Evolutionary conservation across 2,797 vertebrate genomes (phyloP), one percentile per base, ranked within the genome.

Genomic region (Ctenosaura bakeri): DNA sequence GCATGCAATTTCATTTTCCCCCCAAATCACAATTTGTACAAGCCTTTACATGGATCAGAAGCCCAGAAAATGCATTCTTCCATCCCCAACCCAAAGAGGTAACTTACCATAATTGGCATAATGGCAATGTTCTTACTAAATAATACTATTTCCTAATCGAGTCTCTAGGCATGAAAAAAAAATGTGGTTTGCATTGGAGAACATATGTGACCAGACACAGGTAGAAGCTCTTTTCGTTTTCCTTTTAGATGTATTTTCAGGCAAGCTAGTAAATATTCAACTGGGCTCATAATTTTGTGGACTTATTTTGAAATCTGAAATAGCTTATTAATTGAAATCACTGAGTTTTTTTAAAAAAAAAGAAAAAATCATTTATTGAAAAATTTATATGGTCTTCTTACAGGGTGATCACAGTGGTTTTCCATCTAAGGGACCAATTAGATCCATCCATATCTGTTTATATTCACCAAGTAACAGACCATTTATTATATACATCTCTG

Each of bases 1-100:
- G 0, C 38, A 38, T 88, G 22, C 76, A 0, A 1, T 78, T 90
- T 86, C 3, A 81, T 86, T 81, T 89, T n/a, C 9, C 7, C 3
- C 26, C 22, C 7, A 13, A 69, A 50, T 73, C 56, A 73, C 9
- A 86, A 73, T 90, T 73, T 73, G 64, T 46, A 73, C 42, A 86
- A 86, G 80, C 81, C 86, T 46, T 90, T 80, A 86, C 77, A 62
- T 81, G 78, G 54, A 73, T 59, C 42, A 74, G n/a, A 81, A 73
- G 12, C 29, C 26, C 24, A 62, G 20, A 20, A 80, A 29, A 81
- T 32, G 0, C n/a, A 85, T 69, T 54, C 79, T 38, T 85, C 18
- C 74, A 26, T 2, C 13, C 10, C 7, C 6, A 32, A 46, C n/a
- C 29, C 35, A 38, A 85, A 56, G 26, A 56, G 6, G 10, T 62